A percentile compares a stretch with the other conserved stretches of the same genome.
Evolutionary conservation across 2,113 vertebrate species (phyloP).

Genomic region (Psephotus haematonotus): DNA sequence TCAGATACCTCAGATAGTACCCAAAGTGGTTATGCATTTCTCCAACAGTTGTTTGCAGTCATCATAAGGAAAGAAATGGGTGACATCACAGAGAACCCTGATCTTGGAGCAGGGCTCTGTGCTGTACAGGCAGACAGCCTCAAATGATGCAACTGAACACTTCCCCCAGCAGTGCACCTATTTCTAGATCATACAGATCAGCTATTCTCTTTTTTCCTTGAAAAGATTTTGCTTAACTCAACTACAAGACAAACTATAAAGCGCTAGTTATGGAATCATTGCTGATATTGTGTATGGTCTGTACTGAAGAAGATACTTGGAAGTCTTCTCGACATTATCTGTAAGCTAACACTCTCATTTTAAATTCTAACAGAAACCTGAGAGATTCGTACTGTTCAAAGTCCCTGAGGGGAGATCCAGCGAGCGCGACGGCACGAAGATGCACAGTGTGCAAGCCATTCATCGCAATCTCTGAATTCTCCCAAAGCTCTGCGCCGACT

Average conservation of each 20-base stretch:
- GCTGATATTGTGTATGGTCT: neutral
- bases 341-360: neutral
- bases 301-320: neutral
- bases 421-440: neutral
- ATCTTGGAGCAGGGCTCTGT: neutral
- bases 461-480: neutral
- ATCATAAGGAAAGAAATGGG: conserved; percentile 23
- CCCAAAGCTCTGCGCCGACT: neutral
- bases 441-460: neutral
- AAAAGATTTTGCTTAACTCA: neutral
- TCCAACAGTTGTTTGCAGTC: conserved; percentile 53
- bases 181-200: neutral
- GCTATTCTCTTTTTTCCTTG: neutral
- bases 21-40: conserved; percentile 35
- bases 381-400: neutral
- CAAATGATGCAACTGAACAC: neutral
- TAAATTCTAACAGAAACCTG: neutral
- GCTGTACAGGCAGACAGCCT: neutral
- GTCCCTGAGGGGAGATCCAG: neutral
- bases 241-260: neutral
- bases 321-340: neutral
- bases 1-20: conserved; percentile 16
- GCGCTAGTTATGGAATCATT: rapidly evolving
- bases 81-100: neutral
- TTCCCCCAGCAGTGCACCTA: neutral